Conservation (phyloP, 2,888 invertebrate species). For the Alsophila aescularia region DNA sequence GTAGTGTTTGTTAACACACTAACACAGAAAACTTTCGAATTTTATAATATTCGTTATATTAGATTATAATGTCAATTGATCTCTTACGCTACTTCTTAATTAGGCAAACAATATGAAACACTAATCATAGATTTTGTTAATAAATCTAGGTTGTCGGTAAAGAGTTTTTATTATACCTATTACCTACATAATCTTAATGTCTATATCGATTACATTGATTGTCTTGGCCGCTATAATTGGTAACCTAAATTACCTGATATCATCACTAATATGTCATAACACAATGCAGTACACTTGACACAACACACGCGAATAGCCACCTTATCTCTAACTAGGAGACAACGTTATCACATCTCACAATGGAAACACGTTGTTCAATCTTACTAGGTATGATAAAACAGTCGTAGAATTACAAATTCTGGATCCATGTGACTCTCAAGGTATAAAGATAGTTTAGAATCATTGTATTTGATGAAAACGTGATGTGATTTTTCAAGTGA, state of each 20-base stretch:
- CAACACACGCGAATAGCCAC: not conserved
- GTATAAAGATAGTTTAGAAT: not conserved
- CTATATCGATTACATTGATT: no score
- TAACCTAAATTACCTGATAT: not conserved
- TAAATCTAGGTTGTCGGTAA: no score
- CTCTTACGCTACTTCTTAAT: no score
- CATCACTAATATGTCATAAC: not conserved
- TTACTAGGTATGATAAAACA: conserved; percentile 4
- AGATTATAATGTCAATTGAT: no score
- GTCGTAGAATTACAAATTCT: not conserved
- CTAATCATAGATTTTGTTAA: no score
- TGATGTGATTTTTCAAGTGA: no score
- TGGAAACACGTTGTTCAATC: not conserved
- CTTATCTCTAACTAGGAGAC: conserved; percentile 1
- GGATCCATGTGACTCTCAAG: not conserved
- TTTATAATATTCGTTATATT: no score
- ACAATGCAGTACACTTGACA: not conserved
- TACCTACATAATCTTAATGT: no score
- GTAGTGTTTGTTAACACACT: no score
- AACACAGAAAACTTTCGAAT: no score
- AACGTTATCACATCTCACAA: conserved; percentile 18
- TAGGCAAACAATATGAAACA: no score
- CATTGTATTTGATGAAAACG: not conserved
- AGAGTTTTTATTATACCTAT: no score
- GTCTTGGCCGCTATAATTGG: not conserved